Percentiles rank a stretch among this genome's conserved stretches.
These are phyloP conservation scores for Barnardius zonarius DNA, from an alignment of 2,113 vertebrate genomes.

Conservation along the genomic window DNA sequence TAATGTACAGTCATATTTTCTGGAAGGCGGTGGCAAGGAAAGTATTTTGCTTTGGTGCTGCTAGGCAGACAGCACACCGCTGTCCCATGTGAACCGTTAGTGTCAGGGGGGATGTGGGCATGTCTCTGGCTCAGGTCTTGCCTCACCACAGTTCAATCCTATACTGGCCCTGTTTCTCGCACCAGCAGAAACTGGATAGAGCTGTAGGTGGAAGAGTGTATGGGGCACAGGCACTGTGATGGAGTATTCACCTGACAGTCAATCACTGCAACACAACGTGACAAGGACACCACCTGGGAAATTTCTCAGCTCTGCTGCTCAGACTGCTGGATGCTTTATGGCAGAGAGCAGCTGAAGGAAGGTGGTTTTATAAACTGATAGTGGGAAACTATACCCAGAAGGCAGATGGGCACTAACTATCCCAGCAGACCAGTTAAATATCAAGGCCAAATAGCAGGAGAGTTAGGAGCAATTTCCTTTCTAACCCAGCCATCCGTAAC, in stretches of 20 bases:
- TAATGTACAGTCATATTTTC: background rate
- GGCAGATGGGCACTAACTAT: background rate
- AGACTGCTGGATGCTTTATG: background rate
- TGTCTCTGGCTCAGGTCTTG: background rate
- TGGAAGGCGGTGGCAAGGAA: background rate
- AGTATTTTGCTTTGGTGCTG: background rate
- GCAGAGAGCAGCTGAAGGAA: background rate
- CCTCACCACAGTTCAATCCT: background rate
- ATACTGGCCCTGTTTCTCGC: background rate
- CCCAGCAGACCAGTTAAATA: background rate
- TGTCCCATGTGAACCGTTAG: background rate
- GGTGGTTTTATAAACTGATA: background rate
- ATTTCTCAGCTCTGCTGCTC: background rate
- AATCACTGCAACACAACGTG: background rate
- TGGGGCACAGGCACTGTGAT: background rate
- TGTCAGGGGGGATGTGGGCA: background rate
- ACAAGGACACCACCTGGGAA: slow-evolving; percentile 15
- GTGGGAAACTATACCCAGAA: background rate
- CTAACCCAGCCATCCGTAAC: background rate
- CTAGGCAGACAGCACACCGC: background rate
- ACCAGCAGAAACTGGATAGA: background rate
- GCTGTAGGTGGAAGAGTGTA: background rate
- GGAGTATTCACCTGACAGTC: background rate
- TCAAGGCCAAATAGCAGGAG: background rate
- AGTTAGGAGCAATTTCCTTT: background rate